Conservation (phyloP, 1,140 invertebrate genomes). For the Drosophila melanica region DNA sequence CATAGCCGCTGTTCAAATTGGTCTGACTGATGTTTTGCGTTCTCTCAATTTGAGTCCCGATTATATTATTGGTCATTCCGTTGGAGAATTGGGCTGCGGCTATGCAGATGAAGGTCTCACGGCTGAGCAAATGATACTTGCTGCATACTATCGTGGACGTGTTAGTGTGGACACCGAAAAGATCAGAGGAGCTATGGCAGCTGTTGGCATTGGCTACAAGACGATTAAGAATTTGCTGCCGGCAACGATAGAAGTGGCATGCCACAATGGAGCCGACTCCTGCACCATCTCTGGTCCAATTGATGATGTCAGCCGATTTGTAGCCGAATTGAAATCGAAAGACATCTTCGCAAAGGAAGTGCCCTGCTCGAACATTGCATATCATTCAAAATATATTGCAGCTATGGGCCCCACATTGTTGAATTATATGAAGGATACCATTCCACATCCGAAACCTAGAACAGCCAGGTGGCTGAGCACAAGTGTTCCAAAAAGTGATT, state of each 20-base stretch:
- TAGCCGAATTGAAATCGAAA: constrained; percentile 88
- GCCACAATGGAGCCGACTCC: constrained; percentile 93
- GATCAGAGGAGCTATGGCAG: constrained; percentile 93
- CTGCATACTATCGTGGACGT: constrained; percentile 93
- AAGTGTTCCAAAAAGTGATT: constrained; percentile 90
- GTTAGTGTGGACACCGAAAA: constrained; percentile 92
- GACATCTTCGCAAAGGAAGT: constrained; percentile 93
- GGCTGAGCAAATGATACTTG: constrained; percentile 91
- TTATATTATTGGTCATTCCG: constrained; percentile 95
- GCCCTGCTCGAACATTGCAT: constrained; percentile 92
- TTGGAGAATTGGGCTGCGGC: constrained; percentile 94
- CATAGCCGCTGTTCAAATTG: constrained; percentile 95
- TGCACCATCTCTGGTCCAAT: constrained; percentile 94
- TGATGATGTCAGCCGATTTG: constrained; percentile 88
- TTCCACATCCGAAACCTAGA: constrained; percentile 88
- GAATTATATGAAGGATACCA: constrained; percentile 89
- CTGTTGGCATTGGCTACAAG: constrained; percentile 88
- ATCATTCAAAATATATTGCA: constrained; percentile 92
- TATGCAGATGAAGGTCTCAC: constrained; percentile 95
- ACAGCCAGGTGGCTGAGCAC: constrained; percentile 94
- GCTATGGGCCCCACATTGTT: constrained; percentile 90
- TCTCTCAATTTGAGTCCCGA: constrained; percentile 90
- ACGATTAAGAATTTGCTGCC: constrained; percentile 87
- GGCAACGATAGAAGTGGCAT: constrained; percentile 90
- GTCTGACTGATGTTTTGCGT: constrained; percentile 90